phyloP scores from a whole-genome alignment of 2,113 vertebrate genomes.

The Chlorocebus sabaeus region DNA sequence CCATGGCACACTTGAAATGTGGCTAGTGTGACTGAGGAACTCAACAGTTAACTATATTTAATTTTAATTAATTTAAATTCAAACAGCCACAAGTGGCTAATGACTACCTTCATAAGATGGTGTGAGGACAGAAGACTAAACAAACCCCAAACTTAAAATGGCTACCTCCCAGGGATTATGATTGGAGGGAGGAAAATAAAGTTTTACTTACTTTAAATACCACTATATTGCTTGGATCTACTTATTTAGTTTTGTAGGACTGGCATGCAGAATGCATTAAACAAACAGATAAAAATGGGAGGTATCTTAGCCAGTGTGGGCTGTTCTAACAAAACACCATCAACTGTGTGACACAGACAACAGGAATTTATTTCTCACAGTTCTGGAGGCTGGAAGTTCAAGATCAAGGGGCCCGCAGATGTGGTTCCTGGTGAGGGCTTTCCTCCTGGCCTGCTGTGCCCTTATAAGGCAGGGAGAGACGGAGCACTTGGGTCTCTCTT shows the following conservation, averaged over 20 bases:
- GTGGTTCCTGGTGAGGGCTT: neutral
- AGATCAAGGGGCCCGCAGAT: neutral
- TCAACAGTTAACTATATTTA: neutral
- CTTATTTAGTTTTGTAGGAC: neutral
- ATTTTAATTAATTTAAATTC: neutral
- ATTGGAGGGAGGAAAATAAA: neutral
- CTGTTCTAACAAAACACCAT: neutral
- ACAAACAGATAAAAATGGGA: neutral
- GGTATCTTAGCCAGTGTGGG: neutral
- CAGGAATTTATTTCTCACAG: neutral
- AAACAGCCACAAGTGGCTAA: neutral
- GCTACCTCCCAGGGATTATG: neutral
- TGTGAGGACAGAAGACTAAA: neutral
- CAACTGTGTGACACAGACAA: neutral
- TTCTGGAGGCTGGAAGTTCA: neutral
- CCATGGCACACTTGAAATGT: neutral
- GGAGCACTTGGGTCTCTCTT: neutral
- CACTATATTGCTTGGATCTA: neutral
- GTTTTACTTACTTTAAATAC: neutral
- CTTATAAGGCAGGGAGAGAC: rapidly evolving
- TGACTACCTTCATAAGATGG: neutral
- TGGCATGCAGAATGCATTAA: neutral
- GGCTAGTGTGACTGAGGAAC: neutral
- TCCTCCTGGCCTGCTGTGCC: neutral
- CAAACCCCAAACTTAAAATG: neutral